phyloP scores from a whole-genome alignment of 2,888 invertebrate species.

The Harmothoe impar region DNA sequence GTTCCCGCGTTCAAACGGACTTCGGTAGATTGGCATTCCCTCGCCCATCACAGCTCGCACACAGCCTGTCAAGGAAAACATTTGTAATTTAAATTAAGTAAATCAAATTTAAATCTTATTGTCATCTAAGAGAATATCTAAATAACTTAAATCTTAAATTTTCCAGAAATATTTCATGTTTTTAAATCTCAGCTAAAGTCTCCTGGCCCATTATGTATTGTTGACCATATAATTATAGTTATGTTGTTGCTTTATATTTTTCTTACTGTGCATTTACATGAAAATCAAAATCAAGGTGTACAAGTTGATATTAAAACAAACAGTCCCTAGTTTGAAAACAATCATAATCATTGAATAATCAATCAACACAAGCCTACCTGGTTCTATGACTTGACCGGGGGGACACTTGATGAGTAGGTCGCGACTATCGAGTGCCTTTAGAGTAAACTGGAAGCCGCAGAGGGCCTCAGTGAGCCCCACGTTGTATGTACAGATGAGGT shows the following conservation, averaged over 20 bases:
- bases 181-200: too few relatives aligned
- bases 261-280: too few relatives aligned
- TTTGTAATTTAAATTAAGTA: background rate
- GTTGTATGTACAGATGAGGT: constrained; percentile 87
- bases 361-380: constrained; percentile 89
- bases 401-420: constrained; percentile 90
- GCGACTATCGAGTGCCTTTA: constrained; percentile 95
- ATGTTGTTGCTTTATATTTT: too few relatives aligned
- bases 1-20: constrained; percentile 93
- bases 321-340: too few relatives aligned
- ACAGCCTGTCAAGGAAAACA: constrained; percentile 78
- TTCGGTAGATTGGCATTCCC: constrained; percentile 94
- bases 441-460: constrained; percentile 92
- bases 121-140: too few relatives aligned
- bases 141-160: too few relatives aligned
- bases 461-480: constrained; percentile 93
- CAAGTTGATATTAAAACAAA: too few relatives aligned
- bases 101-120: background rate
- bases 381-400: constrained; percentile 92
- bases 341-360: too few relatives aligned
- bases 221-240: too few relatives aligned
- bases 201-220: too few relatives aligned
- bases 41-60: constrained; percentile 91
- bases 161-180: too few relatives aligned
- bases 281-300: too few relatives aligned